Conservation (phyloP, 2,113 vertebrate species). For the human (Homo sapiens) region GRCh38 chr3:1902501-1903000, state of each 20-base stretch:
- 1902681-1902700: not conserved
- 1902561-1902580: not conserved
- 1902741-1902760: not conserved
- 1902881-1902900: not conserved
- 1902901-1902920: not conserved
- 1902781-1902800: not conserved
- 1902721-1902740: not conserved
- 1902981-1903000: not conserved
- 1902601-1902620: constrained; percentile 41
- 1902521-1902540: not conserved
- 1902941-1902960: not conserved
- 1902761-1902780: not conserved
- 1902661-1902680: not conserved
- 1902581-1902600: constrained; percentile 25
- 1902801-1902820: not conserved
- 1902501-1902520: not conserved
- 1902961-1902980: not conserved
- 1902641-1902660: not conserved
- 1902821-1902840: not conserved
- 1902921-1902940: not conserved
- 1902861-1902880: not conserved
- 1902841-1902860: not conserved
- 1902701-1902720: not conserved
- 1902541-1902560: constrained; percentile 44
- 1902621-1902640: not conserved